Conservation (phyloP, 2,113 vertebrate species). For the Oryzias melastigma region DNA sequence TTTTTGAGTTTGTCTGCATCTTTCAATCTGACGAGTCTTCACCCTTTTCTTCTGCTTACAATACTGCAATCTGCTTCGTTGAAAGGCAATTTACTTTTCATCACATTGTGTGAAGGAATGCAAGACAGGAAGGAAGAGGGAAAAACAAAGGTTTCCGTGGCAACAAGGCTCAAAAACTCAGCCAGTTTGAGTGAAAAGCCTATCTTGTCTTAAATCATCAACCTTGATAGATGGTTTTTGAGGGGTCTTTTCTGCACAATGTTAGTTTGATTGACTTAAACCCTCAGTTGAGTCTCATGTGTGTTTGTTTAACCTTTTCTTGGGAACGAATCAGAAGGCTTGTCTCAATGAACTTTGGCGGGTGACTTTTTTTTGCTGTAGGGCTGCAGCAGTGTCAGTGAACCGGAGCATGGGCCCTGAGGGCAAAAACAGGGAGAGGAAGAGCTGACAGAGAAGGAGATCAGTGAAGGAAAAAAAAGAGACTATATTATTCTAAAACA, state of each 20-base stretch:
- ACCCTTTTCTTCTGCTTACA: conserved; percentile 64
- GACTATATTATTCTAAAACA: conserved; percentile 65
- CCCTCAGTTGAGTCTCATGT: conserved; percentile 3
- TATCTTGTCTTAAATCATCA: conserved; percentile 26
- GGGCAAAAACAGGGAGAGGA: conserved; percentile 42
- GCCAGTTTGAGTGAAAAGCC: conserved; percentile 7
- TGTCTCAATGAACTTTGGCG: conserved; percentile 37
- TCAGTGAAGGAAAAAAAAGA: conserved; percentile 37
- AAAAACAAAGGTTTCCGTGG: conserved; percentile 77
- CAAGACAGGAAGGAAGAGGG: conserved; percentile 76
- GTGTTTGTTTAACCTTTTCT: conserved; percentile 37
- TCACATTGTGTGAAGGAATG: conserved; percentile 76
- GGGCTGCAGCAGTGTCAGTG: conserved; percentile 49
- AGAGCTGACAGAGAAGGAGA: conserved; percentile 52
- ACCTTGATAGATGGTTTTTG: conserved; percentile 12
- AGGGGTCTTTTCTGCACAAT: conserved; percentile 12
- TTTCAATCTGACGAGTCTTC: conserved; percentile 63
- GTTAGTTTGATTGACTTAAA: conserved; percentile 46
- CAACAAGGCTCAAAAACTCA: conserved; percentile 46
- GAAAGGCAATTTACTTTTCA: conserved; percentile 79
- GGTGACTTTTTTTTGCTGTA: conserved; percentile 39
- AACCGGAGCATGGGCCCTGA: conserved; percentile 41
- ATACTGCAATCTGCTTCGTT: conserved; percentile 70
- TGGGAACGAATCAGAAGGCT: conserved; percentile 35
- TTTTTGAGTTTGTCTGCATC: conserved; percentile 58